Base-by-base conservation (phyloP, 2,113 vertebrate genomes). In the Alectura lathami region DNA sequence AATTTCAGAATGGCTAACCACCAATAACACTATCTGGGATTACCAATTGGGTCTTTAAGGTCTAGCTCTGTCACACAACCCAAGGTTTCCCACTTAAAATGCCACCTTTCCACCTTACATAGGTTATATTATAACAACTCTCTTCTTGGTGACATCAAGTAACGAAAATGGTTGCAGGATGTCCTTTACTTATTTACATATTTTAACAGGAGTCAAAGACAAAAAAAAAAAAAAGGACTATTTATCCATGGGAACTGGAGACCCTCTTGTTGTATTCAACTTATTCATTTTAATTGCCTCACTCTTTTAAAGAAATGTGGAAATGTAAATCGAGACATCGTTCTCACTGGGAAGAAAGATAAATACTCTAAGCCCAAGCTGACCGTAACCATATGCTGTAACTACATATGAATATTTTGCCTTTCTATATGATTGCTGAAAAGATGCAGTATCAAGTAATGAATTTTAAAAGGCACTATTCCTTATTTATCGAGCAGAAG, bases 231-330 rank as follows among this genome's bases (percentile, higher is more conserved):
- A 73, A 67, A 96, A 83, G 22, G 38, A 50, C 11, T 8, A 80
- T 94, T 95, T 87, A 88, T 95, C 43, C 13, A 56, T 5, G 13
- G 38, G 29, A 34, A 78, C 14, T 89, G 23, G 83, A 94, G 16
- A 93, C 42, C 17, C 34, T 94, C 76, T 92, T 96, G 32, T 84
- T 63, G 62, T 78, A 60, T 81, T 95, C 89, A 69, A 50, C 15
- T 78, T 88, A 85, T 86, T 91, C 51, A 87, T 93, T 96, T 62
- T 91, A 94, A 96, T 94, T 92, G 32, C n/a, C 51, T 96, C 12
- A 3, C 17, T 93, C 94, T 92, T 95, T 14, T 1, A 30, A 89
- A 32, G 5, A 51, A 72, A 9, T 8, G 8, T 6, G 17, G 32
- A 53, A 82, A 86, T 68, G 17, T 7, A 53, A 66, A 24, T 23